Conservation (phyloP, 1,140 invertebrate genomes). For the Macrostomum lignano region DNA sequence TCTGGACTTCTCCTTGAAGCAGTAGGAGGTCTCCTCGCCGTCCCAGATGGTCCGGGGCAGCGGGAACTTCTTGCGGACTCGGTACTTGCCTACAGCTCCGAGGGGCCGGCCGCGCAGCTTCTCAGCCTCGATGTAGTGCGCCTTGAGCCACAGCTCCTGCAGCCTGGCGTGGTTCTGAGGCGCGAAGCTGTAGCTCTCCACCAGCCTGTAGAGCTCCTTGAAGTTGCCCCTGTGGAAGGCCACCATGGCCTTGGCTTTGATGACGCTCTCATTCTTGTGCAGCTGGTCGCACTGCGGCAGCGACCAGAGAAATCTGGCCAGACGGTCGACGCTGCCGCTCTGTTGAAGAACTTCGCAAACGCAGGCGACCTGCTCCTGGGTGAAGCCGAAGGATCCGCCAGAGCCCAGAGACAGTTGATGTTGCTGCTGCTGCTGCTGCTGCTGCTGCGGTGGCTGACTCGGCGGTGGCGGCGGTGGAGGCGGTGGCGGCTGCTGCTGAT, state of each 20-base stretch:
- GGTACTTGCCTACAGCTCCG: constrained; percentile 93
- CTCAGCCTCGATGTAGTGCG: constrained; percentile 90
- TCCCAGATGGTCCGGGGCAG: constrained; percentile 94
- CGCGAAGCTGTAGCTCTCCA: constrained; percentile 74
- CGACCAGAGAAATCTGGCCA: constrained; percentile 91
- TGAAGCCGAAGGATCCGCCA: constrained; percentile 87
- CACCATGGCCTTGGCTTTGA: constrained; percentile 89
- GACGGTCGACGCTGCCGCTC: constrained; percentile 75
- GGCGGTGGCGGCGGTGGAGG: too few relatives aligned
- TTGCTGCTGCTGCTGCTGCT: too few relatives aligned
- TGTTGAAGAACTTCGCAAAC: constrained; percentile 93
- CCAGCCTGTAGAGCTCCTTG: constrained; percentile 38
- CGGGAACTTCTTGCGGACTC: constrained; percentile 92
- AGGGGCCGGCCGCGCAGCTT: constrained; percentile 69
- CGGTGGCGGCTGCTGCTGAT: too few relatives aligned
- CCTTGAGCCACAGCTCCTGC: constrained; percentile 76
- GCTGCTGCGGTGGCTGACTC: too few relatives aligned
- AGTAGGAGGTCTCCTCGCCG: constrained; percentile 99
- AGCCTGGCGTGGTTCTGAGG: constrained; percentile 81
- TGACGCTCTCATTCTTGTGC: constrained; percentile 65
- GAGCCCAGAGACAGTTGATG: too few relatives aligned
- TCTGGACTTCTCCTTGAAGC: constrained; percentile 88
- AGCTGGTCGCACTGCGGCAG: constrained; percentile 77
- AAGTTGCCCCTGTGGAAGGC: constrained; percentile 47
- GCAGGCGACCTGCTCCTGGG: constrained; percentile 89